Base-by-base conservation (phyloP, 2,113 vertebrate genomes). In the Rhinopithecus roxellana region DNA sequence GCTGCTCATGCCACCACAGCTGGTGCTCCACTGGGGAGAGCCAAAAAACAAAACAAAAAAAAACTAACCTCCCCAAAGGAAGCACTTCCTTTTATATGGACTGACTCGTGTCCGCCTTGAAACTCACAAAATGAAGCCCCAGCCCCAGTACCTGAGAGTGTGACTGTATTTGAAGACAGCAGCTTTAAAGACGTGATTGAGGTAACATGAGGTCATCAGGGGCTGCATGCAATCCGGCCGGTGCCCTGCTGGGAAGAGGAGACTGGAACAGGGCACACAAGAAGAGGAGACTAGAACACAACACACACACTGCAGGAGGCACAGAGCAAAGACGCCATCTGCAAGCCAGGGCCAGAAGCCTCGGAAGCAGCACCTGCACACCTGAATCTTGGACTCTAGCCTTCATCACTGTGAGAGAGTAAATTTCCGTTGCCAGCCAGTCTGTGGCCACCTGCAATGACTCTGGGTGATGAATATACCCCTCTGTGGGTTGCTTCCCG, bases 201-300 rank as follows among this genome's bases (percentile, higher is more conserved):
- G 59, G 59, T 61, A 61, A 61, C 59, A 11, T 61, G 59, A 61
- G 25, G 59, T 25, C 59, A 11, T 61, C 23, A 61, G 59, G 59
- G 25, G 22, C 59, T 1, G 1, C 59, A 0, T 25, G 59, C 25
- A 4, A 27, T 61, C 59, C 5, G 59, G 25, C 59, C 10, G 1
- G 59, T 61, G 25, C 10, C 59, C 10, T 12, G 23, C 0, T 61
- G 11, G 9, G 23, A 11, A 59, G 57, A 4, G 25, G 57, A 25
- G 57, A 25, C 57, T 25, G 3, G 57, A 25, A 59, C 57, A 59
- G 3, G 1, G 25, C 57, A 59, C 4, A 10, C 22, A 27, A 27
- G 23, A 27, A 59, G 23, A 59, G 25, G 59, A 27, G 59, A 25
- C 10, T 27, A 0, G 59, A 27, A 61, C 59, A 12, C 4, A 1